Conservation (phyloP, 2,888 invertebrate species). For the Alviniconcha strummeri region DNA sequence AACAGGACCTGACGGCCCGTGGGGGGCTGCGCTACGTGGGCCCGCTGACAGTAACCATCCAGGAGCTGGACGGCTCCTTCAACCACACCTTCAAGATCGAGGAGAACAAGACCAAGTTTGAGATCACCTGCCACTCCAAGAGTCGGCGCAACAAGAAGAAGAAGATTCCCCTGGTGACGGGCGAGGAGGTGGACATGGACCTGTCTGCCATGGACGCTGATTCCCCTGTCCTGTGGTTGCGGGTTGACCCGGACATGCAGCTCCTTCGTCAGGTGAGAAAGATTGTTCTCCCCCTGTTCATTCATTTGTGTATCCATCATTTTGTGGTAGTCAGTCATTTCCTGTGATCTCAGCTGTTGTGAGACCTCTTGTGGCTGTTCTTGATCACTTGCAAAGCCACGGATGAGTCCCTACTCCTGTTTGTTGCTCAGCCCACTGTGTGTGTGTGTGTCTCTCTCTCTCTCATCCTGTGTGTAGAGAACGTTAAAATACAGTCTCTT, state of each 20-base stretch:
- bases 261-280: slow-evolving; percentile 69
- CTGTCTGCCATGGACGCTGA: slow-evolving; percentile 95
- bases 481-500: too few relatives aligned
- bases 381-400: too few relatives aligned
- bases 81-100: slow-evolving; percentile 92
- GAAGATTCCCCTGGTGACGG: slow-evolving; percentile 97
- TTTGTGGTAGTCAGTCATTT: too few relatives aligned
- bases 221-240: slow-evolving; percentile 97
- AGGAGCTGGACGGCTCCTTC: slow-evolving; percentile 98
- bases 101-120: slow-evolving; percentile 94
- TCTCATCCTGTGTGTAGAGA: too few relatives aligned
- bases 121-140: slow-evolving; percentile 99
- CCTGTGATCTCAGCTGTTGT: too few relatives aligned
- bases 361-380: too few relatives aligned
- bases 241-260: slow-evolving; percentile 75
- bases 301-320: too few relatives aligned
- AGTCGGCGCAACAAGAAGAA: slow-evolving; percentile 97
- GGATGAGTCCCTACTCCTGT: too few relatives aligned
- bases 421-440: too few relatives aligned
- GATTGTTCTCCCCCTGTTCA: too few relatives aligned
- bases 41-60: slow-evolving; percentile 93
- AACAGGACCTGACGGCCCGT: slow-evolving; percentile 79
- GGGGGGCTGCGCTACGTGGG: slow-evolving; percentile 79
- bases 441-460: too few relatives aligned
- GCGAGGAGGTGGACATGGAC: slow-evolving; percentile 99